Evolutionary conservation across 1,140 invertebrate species (phyloP).

Genomic region (Drosophila nebulosa): DNA sequence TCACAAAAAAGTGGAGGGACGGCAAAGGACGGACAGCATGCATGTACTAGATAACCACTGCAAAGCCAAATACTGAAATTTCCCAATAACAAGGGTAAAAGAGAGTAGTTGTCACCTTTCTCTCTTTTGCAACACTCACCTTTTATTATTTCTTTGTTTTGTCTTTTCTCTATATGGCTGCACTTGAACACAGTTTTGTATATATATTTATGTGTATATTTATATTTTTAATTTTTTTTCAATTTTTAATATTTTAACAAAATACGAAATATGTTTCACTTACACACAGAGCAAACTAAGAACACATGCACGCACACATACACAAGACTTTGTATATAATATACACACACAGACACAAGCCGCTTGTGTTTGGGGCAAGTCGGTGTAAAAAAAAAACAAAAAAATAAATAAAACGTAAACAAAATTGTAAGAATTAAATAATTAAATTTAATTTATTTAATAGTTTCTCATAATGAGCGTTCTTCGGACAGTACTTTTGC

Average conservation of each 20-base stretch:
- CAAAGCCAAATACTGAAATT: background rate
- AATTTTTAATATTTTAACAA: slow-evolving; percentile 16
- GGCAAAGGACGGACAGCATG: background rate
- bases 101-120: background rate
- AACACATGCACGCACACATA: slow-evolving; percentile 15
- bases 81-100: background rate
- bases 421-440: slow-evolving; percentile 7
- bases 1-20: slow-evolving; percentile 6
- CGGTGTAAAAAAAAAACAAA: background rate
- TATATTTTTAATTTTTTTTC: background rate
- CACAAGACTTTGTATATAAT: slow-evolving; percentile 1
- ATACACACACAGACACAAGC: slow-evolving; percentile 7
- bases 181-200: background rate
- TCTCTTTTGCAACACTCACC: background rate
- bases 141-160: background rate
- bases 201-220: background rate
- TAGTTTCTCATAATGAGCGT: background rate
- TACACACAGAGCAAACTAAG: background rate
- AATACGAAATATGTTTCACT: slow-evolving; percentile 11
- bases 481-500: background rate
- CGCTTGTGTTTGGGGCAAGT: slow-evolving; percentile 1
- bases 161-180: background rate
- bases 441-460: background rate
- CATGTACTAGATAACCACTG: background rate
- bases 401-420: background rate